A percentile compares a stretch with the other conserved stretches of the same genome.
These are phyloP conservation scores for Adela reaumurella DNA, from an alignment of 2,888 invertebrate genomes.

Conservation along the genomic window DNA sequence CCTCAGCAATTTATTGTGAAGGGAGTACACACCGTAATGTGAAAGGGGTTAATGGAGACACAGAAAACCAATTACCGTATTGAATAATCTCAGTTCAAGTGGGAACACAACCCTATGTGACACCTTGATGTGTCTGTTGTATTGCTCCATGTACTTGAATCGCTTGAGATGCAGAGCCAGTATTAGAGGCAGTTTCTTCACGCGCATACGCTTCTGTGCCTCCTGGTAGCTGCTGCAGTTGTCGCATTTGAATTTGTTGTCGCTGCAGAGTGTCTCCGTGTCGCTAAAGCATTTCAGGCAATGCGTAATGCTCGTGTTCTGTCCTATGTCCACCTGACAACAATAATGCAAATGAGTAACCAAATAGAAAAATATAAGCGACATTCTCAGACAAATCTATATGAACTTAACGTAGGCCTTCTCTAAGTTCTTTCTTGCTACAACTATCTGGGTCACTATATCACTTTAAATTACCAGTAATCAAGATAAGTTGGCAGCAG, in stretches of 20 bases:
- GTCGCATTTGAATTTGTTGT: conserved; percentile 99
- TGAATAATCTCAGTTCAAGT: conserved; percentile 93
- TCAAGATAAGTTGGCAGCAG: too few relatives aligned
- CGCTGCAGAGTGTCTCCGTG: conserved; percentile 96
- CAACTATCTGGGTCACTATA: too few relatives aligned
- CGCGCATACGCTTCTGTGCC: conserved; percentile 97
- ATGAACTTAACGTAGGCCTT: too few relatives aligned
- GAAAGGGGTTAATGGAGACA: too few relatives aligned
- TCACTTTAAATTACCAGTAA: too few relatives aligned
- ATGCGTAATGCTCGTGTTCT: conserved; percentile 98
- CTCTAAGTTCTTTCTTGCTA: too few relatives aligned
- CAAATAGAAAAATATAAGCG: too few relatives aligned
- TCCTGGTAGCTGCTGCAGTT: conserved; percentile 99
- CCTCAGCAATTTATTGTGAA: too few relatives aligned
- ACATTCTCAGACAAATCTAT: too few relatives aligned
- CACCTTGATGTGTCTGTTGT: conserved; percentile 97
- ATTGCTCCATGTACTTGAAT: conserved; percentile 97
- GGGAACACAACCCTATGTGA: conserved; percentile 99
- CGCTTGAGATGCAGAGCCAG: conserved; percentile 96
- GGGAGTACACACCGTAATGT: too few relatives aligned
- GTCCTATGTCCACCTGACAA: conserved; percentile 96
- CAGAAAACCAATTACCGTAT: conserved; percentile 92
- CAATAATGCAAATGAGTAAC: too few relatives aligned
- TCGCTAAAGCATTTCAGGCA: conserved; percentile 97
- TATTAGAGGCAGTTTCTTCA: conserved; percentile 97